These are phyloP conservation scores for Rhopalosiphum padi DNA, from an alignment of 1,140 invertebrate species.

Conservation along the genomic window DNA sequence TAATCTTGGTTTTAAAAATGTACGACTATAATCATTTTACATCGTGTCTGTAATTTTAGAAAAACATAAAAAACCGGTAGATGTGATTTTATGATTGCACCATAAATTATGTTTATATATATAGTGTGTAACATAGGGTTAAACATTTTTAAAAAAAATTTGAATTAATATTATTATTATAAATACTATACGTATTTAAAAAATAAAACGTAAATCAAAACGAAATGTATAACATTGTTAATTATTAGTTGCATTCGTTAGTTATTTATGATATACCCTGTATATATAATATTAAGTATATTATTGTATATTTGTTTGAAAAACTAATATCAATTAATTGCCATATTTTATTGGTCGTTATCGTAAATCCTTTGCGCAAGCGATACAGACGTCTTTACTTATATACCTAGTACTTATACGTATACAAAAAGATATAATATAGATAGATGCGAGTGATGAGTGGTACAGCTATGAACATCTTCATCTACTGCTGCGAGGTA, in stretches of 20 bases:
- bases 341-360: slow-evolving; percentile 36
- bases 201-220: neutral
- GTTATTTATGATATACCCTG: neutral
- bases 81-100: neutral
- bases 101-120: neutral
- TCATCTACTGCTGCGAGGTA: neutral
- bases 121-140: neutral
- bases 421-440: neutral
- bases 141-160: neutral
- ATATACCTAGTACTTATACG: neutral
- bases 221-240: neutral
- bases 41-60: neutral
- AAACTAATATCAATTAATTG: slow-evolving; percentile 48
- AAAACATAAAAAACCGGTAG: neutral
- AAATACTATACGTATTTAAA: neutral
- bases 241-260: too few relatives aligned
- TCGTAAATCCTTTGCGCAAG: neutral
- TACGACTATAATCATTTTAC: slow-evolving; percentile 6
- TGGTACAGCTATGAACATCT: neutral
- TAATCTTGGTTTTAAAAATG: slow-evolving; percentile 18
- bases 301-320: neutral
- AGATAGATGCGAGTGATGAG: neutral
- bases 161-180: neutral
- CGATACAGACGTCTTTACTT: neutral
- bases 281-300: neutral